phyloP scores from a whole-genome alignment of 2,888 invertebrate genomes.

The Drosophila aldrichi region DNA sequence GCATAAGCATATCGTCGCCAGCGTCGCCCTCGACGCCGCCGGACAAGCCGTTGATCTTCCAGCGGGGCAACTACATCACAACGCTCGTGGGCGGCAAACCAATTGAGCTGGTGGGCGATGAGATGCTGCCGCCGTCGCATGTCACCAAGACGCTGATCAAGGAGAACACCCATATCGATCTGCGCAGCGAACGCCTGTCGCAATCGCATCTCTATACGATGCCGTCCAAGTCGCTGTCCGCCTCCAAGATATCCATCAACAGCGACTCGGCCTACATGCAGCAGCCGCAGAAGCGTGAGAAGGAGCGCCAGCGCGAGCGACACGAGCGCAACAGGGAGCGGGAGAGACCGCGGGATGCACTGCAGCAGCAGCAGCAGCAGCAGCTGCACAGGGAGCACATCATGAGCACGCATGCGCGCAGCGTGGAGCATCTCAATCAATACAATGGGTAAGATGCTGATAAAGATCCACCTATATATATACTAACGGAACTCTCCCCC shows the following conservation, averaged over 20 bases:
- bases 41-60: conserved; percentile 89
- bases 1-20: conserved; percentile 89
- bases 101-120: conserved; percentile 82
- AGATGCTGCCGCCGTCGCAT: conserved; percentile 64
- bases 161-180: conserved; percentile 81
- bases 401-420: conserved; percentile 81
- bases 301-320: conserved; percentile 73
- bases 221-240: conserved; percentile 82
- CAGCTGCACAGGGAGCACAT: conserved; percentile 71
- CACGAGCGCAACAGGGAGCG: conserved; percentile 60
- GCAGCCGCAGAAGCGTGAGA: conserved; percentile 77
- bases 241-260: conserved; percentile 85
- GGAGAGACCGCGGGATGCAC: conserved; percentile 57
- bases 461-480: too few species aligned
- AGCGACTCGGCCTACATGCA: conserved; percentile 82
- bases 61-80: conserved; percentile 92
- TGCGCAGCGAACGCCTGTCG: conserved; percentile 69
- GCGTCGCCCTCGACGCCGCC: conserved; percentile 86
- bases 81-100: conserved; percentile 88
- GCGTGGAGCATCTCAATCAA: conserved; percentile 84
- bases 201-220: conserved; percentile 67
- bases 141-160: conserved; percentile 84
- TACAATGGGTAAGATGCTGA: conserved; percentile 76
- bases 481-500: not conserved
- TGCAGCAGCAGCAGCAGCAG: conserved; percentile 72